Percentiles rank a stretch among this genome's conserved stretches.
These are phyloP conservation scores for Odontocolon sp. DNA, from an alignment of 2,888 invertebrate species.

Conservation along the genomic window DNA sequence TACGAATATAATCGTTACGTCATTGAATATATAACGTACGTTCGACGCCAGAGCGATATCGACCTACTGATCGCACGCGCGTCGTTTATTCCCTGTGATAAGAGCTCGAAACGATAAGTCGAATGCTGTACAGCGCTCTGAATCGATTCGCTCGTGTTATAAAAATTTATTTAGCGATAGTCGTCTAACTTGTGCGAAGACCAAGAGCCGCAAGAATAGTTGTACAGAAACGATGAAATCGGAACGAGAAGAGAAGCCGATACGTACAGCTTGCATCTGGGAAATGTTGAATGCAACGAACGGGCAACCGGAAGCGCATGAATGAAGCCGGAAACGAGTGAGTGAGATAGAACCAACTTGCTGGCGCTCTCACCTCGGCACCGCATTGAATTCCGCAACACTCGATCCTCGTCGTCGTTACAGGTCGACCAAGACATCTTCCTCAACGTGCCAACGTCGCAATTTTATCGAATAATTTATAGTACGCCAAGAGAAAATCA, in stretches of 20 bases:
- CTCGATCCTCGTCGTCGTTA: slow-evolving; percentile 17
- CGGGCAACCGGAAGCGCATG: slow-evolving; percentile 70
- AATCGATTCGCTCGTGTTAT: neutral
- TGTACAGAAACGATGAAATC: no score
- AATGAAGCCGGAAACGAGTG: slow-evolving; percentile 71
- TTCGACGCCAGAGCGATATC: slow-evolving; percentile 2
- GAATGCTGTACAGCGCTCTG: neutral
- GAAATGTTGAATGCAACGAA: slow-evolving; percentile 61
- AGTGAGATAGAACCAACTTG: slow-evolving; percentile 19
- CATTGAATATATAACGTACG: neutral
- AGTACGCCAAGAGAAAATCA: no score
- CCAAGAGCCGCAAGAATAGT: no score
- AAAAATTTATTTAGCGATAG: neutral
- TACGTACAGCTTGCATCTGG: slow-evolving; percentile 23
- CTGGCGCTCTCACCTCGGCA: neutral
- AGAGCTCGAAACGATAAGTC: slow-evolving; percentile 8
- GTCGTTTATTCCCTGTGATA: neutral
- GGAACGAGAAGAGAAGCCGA: neutral
- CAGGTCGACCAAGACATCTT: neutral
- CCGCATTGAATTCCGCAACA: slow-evolving; percentile 31
- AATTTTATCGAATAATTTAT: slow-evolving; percentile 9
- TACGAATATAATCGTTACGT: neutral
- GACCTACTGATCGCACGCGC: neutral
- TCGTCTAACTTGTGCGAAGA: neutral
- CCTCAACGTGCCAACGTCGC: slow-evolving; percentile 6